phyloP scores from a whole-genome alignment of 2,888 invertebrate genomes.

The Perizoma flavofasciatum region DNA sequence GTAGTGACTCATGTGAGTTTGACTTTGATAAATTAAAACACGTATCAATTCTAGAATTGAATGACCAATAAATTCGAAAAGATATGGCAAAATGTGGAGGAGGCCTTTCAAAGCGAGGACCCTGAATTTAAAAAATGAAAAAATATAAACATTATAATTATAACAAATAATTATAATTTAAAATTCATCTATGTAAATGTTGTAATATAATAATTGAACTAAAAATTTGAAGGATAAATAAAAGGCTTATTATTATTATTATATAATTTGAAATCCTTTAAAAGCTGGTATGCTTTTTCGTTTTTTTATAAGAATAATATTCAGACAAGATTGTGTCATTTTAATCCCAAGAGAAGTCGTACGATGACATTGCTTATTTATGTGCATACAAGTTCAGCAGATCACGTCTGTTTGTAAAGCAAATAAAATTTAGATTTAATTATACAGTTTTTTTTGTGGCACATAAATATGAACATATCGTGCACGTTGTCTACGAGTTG shows the following conservation, averaged over 20 bases:
- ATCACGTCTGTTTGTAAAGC: not conserved
- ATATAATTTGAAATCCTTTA: too few relatives aligned
- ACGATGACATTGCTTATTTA: not conserved
- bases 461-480: conserved; percentile 21
- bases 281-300: not conserved
- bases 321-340: not conserved
- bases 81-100: too few relatives aligned
- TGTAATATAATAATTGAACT: too few relatives aligned
- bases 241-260: too few relatives aligned
- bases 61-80: not conserved
- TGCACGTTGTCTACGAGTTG: conserved; percentile 26
- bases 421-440: conserved; percentile 2
- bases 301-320: not conserved
- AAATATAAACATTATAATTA: too few relatives aligned
- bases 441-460: conserved; percentile 20
- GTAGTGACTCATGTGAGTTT: conserved; percentile 49
- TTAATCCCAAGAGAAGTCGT: not conserved
- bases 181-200: too few relatives aligned
- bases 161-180: too few relatives aligned
- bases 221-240: too few relatives aligned
- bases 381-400: not conserved
- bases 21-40: conserved; percentile 18
- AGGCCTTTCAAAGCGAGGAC: too few relatives aligned
- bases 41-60: conserved; percentile 1
- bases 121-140: too few relatives aligned